Percentiles rank a stretch among this genome's conserved stretches.
Conservation (phyloP, 2,888 invertebrate genomes). For the Stenoptilia bipunctidactyla region DNA sequence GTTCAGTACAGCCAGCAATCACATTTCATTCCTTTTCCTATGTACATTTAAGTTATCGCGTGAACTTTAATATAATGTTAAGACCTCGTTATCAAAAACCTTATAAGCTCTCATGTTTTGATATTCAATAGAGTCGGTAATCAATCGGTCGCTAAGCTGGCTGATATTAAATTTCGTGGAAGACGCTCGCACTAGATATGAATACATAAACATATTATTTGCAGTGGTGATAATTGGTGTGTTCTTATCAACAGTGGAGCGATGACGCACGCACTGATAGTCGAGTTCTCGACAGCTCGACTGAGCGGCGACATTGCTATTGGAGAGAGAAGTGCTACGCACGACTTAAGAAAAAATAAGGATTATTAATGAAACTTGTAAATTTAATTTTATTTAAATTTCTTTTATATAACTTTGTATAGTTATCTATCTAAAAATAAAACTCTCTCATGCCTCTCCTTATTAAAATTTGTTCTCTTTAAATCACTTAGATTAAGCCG, state of each 20-base stretch:
- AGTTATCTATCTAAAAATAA: too few relatives aligned
- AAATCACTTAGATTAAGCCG: not conserved
- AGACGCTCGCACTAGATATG: slow-evolving; percentile 41
- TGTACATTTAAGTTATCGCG: slow-evolving; percentile 56
- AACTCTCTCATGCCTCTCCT: too few relatives aligned
- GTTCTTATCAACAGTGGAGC: slow-evolving; percentile 61
- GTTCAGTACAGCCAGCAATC: too few relatives aligned
- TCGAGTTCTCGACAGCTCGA: slow-evolving; percentile 33
- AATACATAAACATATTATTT: slow-evolving; percentile 61
- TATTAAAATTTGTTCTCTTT: not conserved
- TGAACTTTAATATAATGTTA: slow-evolving; percentile 46
- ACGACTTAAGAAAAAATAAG: too few relatives aligned
- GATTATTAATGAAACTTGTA: too few relatives aligned
- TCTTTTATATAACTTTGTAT: too few relatives aligned
- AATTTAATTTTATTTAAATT: too few relatives aligned
- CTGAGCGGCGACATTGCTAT: too few relatives aligned
- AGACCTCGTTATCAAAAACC: slow-evolving; percentile 61
- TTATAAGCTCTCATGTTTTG: slow-evolving; percentile 14
- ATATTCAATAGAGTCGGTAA: not conserved
- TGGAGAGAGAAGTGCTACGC: too few relatives aligned
- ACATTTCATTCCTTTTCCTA: too few relatives aligned
- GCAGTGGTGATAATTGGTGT: slow-evolving; percentile 66
- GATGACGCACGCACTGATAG: slow-evolving; percentile 59
- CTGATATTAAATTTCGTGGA: slow-evolving; percentile 35
- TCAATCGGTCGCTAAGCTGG: slow-evolving; percentile 31